Evolutionary conservation across 2,888 invertebrate genomes (phyloP).

Genomic region (Vesta saturnalis): DNA sequence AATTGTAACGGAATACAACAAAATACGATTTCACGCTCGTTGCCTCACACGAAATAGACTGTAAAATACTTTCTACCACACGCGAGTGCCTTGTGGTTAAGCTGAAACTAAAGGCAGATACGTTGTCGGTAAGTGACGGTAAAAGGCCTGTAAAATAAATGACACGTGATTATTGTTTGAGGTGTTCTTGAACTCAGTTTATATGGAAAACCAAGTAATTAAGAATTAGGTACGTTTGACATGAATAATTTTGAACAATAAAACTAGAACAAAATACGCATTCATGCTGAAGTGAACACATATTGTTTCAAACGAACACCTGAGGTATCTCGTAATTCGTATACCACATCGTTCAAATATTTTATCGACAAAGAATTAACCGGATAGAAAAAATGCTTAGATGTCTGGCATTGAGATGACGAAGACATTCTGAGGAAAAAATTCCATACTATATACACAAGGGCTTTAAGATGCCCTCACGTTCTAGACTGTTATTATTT

Average conservation of each 20-base stretch:
- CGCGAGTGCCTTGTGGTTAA: background rate
- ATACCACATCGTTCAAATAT: conserved; percentile 15
- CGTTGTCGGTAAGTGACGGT: no score
- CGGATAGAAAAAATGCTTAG: background rate
- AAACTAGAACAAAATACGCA: background rate
- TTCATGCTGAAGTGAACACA: conserved; percentile 4
- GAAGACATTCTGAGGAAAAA: conserved; percentile 21
- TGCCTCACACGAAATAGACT: background rate
- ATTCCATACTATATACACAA: conserved; percentile 14
- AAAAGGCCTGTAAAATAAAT: no score
- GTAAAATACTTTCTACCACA: conserved; percentile 1
- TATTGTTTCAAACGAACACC: conserved; percentile 12
- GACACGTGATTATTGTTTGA: no score
- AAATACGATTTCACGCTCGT: background rate
- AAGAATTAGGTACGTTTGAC: conserved; percentile 1
- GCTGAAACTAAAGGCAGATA: no score
- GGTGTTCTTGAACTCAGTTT: background rate
- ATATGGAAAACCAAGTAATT: background rate
- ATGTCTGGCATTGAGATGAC: conserved; percentile 16
- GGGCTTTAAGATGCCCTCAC: conserved; percentile 24
- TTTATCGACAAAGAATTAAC: conserved; percentile 16
- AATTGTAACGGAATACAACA: background rate
- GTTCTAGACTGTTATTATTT: conserved; percentile 21
- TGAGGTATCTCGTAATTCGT: conserved; percentile 2
- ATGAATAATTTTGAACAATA: conserved; percentile 3